phyloP scores from a whole-genome alignment of 2,797 vertebrate species.

The Bradypodion pumilum region DNA sequence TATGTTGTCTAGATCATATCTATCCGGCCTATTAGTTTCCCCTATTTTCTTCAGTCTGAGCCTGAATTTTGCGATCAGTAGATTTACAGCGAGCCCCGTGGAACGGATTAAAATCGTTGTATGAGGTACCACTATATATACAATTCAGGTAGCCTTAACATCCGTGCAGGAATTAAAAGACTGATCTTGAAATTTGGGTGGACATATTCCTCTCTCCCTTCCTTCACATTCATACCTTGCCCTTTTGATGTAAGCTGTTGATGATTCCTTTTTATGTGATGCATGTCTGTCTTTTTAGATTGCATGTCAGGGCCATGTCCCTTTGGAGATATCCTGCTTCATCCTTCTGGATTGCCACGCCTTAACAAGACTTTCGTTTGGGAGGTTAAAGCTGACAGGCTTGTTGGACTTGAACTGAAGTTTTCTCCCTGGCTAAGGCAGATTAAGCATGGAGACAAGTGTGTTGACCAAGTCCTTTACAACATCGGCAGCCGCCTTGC shows the following conservation, averaged over 20 bases:
- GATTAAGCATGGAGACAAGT: slow-evolving; percentile 76
- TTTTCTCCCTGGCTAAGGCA: slow-evolving; percentile 86
- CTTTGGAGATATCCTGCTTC: slow-evolving; percentile 73
- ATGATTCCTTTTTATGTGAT: slow-evolving; percentile 2
- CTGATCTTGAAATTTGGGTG: background rate
- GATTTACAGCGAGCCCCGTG: too few relatives aligned
- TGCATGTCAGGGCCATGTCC: slow-evolving; percentile 75
- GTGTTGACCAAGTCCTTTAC: slow-evolving; percentile 81
- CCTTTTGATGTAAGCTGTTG: too few relatives aligned
- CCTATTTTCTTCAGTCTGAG: too few relatives aligned
- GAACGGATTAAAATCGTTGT: too few relatives aligned
- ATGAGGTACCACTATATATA: too few relatives aligned
- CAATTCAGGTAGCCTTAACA: background rate
- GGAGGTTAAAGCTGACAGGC: slow-evolving; percentile 78
- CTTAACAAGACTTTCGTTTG: slow-evolving; percentile 88
- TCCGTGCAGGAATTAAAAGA: background rate
- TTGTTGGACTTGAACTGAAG: slow-evolving; percentile 80
- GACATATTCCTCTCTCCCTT: too few relatives aligned
- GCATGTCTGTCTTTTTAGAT: slow-evolving; percentile 67
- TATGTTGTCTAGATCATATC: too few relatives aligned
- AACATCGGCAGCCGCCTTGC: slow-evolving; percentile 68
- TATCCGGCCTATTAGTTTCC: too few relatives aligned
- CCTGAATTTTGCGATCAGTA: too few relatives aligned
- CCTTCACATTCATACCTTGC: too few relatives aligned
- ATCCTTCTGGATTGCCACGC: slow-evolving; percentile 72